Base-by-base conservation (phyloP, 92 coral and sea anemone genomes). In the Siderastrea radians region DNA sequence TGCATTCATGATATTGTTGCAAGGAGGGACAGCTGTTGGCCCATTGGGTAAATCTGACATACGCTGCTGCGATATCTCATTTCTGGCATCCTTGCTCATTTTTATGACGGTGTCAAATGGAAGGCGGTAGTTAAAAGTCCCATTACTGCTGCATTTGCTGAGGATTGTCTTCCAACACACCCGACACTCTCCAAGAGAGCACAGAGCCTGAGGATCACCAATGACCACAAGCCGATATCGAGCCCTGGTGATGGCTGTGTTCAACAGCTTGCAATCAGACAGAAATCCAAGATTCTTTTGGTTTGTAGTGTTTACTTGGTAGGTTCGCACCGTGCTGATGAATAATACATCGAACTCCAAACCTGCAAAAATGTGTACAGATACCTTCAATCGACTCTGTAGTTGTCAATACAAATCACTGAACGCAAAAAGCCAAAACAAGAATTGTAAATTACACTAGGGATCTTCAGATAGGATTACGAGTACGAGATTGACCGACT, bases 181-280 rank as follows among this genome's bases (percentile, higher is more conserved):
- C 61, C 92, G 90, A 74, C 98, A 89, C n/a, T 86, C 92, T 14
- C 99, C 99, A 12, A 93, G 92, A 46, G 98, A 94, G 84, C 99
- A 97, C 45, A 97, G 95, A 9, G 99, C 98, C 77, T 83, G 82
- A 5, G 99, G 99, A 72, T 97, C 99, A 47, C 99, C 99, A 50
- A 97, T 88, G 19, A 97, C 71, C 49, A 91, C 91, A 70, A 97
- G 90, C 60, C 94, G 95, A 69, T 91, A 97, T 79, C 95, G 94
- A 54, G 99, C 99, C 11, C 99, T 87, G 6, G 99, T 97, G 54
- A 97, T 93, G n/a, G 99, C 98, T 0, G 99, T 97, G 89, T 97
- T 97, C 52, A 97, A 85, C 12, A 97, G 87, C 76, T 96, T 90
- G 53, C 95, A 92, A 55, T 97, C 96, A 17, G 98, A 97, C 76